Base-by-base conservation (phyloP, 2,888 invertebrate genomes). In the Anthophora plumipes region DNA sequence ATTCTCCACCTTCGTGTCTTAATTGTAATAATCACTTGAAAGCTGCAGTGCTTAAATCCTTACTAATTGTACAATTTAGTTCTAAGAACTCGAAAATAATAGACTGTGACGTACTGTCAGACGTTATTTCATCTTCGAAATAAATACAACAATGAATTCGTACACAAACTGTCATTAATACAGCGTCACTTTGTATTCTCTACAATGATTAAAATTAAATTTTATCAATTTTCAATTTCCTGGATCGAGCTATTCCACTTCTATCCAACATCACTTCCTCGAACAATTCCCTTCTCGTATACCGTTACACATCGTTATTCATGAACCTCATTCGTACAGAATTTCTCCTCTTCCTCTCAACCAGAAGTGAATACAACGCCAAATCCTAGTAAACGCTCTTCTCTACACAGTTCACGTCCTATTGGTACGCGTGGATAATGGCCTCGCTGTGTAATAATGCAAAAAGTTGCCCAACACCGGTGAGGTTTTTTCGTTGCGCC, bases 381-480 rank as follows among this genome's bases (percentile, higher is more conserved):
- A 14, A 25, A 39, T n/a, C 12, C 22, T 41, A n/a, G n/a, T 1
- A 31, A 60, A 70, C 14, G 25, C 8, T 41, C 25, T 5, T 50
- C 39, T 22, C 0, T 39, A 37, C 22, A 12, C 17, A 17, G 5
- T 39, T 46, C 20, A 14, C 25, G 48, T 39, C 37, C 46, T 14
- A 37, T 20, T 59, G 17, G 66, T 43, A 12, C 52, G 54, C 50
- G 41, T 31, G 64, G 37, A 68, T 68, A 60, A 68, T 31, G 43
- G 31, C 46, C 31, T 22, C 14, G n/a, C 37, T 17, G 31, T 20
- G 54, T 37, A 73, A 54, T 54, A 73, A 66, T 41, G 76, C 52
- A 48, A 52, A 74, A 68, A 74, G 67, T 77, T 63, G 31, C 55
- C 39, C n/a, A 67, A 55, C n/a, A 25, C 14, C 7, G 55, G 25